Base-by-base conservation (phyloP, 2,797 vertebrate species). In the Cichlasoma orientale region DNA sequence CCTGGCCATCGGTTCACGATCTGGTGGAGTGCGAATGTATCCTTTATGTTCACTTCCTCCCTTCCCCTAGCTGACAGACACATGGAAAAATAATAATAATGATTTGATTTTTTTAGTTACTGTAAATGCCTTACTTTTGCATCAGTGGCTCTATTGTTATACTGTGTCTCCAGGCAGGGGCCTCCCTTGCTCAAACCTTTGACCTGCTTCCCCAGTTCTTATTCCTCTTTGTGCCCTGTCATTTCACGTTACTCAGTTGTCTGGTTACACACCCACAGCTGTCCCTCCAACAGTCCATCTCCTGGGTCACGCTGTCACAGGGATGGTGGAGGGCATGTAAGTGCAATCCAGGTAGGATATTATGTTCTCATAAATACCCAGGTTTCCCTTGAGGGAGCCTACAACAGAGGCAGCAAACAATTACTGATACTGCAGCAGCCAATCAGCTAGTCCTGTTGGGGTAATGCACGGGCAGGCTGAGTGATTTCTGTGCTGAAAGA, bases 11-110 rank as follows among this genome's bases (percentile, higher is more conserved):
- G 98, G 98, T 74, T 97, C 97, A 55, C 96, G 98, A 93, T 96
- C 96, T 77, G 98, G 98, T 88, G 97, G 96, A 69, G 95, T 99
- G 87, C 95, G 98, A 90, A 97, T 99, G 98, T 99, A 99, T 99
- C 98, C 98, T 99, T 99, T 27, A 33, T 38, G 14, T 61, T 44
- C 36, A 11, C 38, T 19, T 53, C 52, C 68, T 61, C 4, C 36
- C 27, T 73, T 8, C 50, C 66, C 57, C 25, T 2, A 1, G 52
- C 58, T 77, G 50, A 55, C 38, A 23, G 33, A 44, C 33, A 72
- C 68, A 70, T 12, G 68, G 21, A 59, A 38, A 19, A 27, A 19
- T 6, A 25, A 16, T 25, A 16, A 13, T n/a, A 68, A 68, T 47
- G 1, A 29, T 21, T 27, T 56, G 16, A 56, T 54, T 38, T 11